Evolutionary conservation across 2,888 invertebrate species (phyloP).

Genomic region (Pachycephus smyrnensis): DNA sequence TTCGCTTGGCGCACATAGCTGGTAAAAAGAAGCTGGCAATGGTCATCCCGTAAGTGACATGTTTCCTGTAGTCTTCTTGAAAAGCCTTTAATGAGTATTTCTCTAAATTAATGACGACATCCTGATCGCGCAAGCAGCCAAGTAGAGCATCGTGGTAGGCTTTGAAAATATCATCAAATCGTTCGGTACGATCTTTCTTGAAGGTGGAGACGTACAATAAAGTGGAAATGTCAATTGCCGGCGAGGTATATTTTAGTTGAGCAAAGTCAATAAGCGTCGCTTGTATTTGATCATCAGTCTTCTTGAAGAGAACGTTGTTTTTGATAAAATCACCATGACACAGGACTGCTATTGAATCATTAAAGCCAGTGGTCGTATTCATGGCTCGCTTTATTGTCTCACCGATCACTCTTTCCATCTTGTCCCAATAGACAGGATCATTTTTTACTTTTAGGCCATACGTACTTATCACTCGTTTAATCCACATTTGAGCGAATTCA

Average conservation of each 20-base stretch:
- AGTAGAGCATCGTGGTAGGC: constrained; percentile 48
- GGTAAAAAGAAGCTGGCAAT: constrained; percentile 44
- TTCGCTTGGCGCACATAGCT: constrained; percentile 16
- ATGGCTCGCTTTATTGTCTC: background rate
- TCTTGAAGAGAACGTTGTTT: constrained; percentile 32
- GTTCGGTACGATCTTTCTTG: constrained; percentile 21
- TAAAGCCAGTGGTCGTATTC: background rate
- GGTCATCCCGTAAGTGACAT: constrained; percentile 46
- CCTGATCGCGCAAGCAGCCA: constrained; percentile 35
- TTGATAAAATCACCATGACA: constrained; percentile 14
- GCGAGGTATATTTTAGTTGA: constrained; percentile 46
- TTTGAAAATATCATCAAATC: constrained; percentile 39
- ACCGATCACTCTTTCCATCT: background rate
- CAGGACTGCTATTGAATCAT: constrained; percentile 1
- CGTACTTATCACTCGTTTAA: background rate
- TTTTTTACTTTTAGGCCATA: background rate
- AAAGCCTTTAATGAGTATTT: constrained; percentile 49
- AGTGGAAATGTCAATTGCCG: constrained; percentile 53
- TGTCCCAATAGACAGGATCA: constrained; percentile 7
- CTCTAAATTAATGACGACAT: constrained; percentile 30
- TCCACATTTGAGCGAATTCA: background rate
- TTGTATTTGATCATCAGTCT: constrained; percentile 13
- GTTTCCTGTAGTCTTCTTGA: constrained; percentile 44
- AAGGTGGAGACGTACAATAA: constrained; percentile 46
- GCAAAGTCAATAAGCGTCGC: constrained; percentile 52